These are phyloP conservation scores for Saccopteryx bilineata DNA, from an alignment of 2,113 vertebrate genomes.

Conservation along the genomic window DNA sequence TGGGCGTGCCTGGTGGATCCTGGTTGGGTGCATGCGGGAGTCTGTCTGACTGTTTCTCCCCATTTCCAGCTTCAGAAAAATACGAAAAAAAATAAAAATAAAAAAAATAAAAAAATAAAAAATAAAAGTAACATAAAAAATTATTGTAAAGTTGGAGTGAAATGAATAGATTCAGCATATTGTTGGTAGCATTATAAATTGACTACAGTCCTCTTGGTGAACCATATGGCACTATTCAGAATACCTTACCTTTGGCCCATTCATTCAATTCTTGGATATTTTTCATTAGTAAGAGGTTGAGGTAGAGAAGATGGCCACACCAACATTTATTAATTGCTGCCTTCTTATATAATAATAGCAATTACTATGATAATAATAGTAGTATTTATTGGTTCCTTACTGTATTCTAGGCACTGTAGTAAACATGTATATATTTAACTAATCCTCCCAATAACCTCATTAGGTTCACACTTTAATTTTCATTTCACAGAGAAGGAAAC, in stretches of 20 bases:
- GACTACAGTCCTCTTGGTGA: not conserved
- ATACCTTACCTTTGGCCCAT: constrained; percentile 7
- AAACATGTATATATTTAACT: constrained; percentile 15
- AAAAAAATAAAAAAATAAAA: no score
- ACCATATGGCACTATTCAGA: not conserved
- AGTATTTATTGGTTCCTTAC: constrained; percentile 27
- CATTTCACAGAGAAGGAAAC: constrained; percentile 49
- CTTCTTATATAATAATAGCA: constrained; percentile 65
- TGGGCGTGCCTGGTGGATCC: no score
- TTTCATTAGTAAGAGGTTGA: constrained; percentile 31
- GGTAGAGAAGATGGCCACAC: not conserved
- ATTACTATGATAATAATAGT: constrained; percentile 67
- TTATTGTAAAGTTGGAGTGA: not conserved
- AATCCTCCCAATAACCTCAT: not conserved
- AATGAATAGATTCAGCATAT: not conserved
- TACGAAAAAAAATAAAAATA: no score
- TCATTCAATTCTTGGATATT: constrained; percentile 34
- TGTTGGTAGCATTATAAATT: not conserved
- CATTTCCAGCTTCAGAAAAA: no score
- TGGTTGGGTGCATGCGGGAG: no score
- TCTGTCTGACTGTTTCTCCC: no score
- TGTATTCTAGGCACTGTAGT: not conserved
- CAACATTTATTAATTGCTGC: constrained; percentile 15
- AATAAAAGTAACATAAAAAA: constrained; percentile 54
- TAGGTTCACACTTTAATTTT: not conserved